phyloP scores from a whole-genome alignment of 2,797 vertebrate species.

The Brachyalestes nurse region DNA sequence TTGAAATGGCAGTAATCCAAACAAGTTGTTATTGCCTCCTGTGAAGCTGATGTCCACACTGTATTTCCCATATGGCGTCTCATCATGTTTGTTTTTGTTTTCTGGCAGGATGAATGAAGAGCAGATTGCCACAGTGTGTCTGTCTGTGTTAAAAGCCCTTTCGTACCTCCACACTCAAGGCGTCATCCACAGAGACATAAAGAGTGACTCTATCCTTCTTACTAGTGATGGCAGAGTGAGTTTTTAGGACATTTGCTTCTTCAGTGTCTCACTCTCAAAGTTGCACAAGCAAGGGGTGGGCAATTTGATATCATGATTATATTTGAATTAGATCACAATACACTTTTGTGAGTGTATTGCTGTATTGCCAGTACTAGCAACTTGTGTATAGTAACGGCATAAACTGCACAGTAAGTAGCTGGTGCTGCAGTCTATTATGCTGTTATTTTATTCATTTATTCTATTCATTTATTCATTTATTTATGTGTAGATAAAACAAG shows the following conservation, averaged over 20 bases:
- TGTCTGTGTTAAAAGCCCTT: constrained; percentile 93
- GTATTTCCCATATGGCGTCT: neutral
- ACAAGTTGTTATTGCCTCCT: neutral
- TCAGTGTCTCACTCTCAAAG: neutral
- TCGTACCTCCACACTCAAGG: constrained; percentile 97
- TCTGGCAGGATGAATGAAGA: constrained; percentile 95
- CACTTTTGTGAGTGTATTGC: no score
- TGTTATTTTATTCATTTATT: no score
- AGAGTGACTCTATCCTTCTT: constrained; percentile 97
- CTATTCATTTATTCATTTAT: no score
- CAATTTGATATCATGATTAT: no score
- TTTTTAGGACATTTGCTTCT: neutral
- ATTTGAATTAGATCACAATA: no score
- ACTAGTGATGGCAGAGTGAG: constrained; percentile 95
- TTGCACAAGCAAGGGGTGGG: neutral
- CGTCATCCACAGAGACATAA: constrained; percentile 98
- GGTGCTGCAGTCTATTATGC: no score
- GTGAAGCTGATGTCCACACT: neutral
- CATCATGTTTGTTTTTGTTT: constrained; percentile 17
- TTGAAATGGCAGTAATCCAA: neutral
- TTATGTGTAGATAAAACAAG: no score
- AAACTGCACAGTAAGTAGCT: no score
- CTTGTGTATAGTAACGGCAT: no score
- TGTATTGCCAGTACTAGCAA: no score
- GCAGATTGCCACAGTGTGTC: constrained; percentile 95